phyloP scores from a whole-genome alignment of 2,888 invertebrate species.

The Drosophila tanythrix region DNA sequence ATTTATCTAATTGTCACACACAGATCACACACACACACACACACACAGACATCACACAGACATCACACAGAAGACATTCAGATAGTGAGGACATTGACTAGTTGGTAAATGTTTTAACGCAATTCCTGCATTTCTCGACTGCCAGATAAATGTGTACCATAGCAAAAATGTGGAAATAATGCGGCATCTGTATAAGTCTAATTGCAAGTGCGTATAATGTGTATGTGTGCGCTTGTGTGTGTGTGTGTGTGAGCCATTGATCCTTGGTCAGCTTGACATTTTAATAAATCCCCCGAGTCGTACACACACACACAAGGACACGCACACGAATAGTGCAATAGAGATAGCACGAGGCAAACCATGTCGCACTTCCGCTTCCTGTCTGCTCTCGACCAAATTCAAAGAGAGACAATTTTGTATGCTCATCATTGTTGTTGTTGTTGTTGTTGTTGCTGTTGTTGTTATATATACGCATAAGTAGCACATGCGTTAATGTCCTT shows the following conservation, averaged over 20 bases:
- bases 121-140: slow-evolving; percentile 61
- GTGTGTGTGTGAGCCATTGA: slow-evolving; percentile 60
- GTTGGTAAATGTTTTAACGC: slow-evolving; percentile 61
- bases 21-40: slow-evolving; percentile 34
- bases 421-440: slow-evolving; percentile 29
- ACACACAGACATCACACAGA: slow-evolving; percentile 5
- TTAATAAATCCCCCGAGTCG: slow-evolving; percentile 70
- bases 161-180: slow-evolving; percentile 70
- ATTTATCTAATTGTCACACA: slow-evolving; percentile 76
- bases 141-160: slow-evolving; percentile 62
- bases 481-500: slow-evolving; percentile 64
- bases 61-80: slow-evolving; percentile 13
- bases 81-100: slow-evolving; percentile 11
- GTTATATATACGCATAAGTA: slow-evolving; percentile 28
- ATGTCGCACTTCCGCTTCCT: slow-evolving; percentile 71
- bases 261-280: slow-evolving; percentile 62
- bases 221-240: slow-evolving; percentile 12
- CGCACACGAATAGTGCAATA: slow-evolving; percentile 1
- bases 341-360: slow-evolving; percentile 42
- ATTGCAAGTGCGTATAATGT: slow-evolving; percentile 51
- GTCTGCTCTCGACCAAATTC: slow-evolving; percentile 47
- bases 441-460: slow-evolving; percentile 17
- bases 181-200: slow-evolving; percentile 67
- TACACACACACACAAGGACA: slow-evolving; percentile 11
- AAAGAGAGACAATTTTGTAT: slow-evolving; percentile 34